phyloP scores from a whole-genome alignment of 2,797 vertebrate genomes.

The Helostoma temminkii region DNA sequence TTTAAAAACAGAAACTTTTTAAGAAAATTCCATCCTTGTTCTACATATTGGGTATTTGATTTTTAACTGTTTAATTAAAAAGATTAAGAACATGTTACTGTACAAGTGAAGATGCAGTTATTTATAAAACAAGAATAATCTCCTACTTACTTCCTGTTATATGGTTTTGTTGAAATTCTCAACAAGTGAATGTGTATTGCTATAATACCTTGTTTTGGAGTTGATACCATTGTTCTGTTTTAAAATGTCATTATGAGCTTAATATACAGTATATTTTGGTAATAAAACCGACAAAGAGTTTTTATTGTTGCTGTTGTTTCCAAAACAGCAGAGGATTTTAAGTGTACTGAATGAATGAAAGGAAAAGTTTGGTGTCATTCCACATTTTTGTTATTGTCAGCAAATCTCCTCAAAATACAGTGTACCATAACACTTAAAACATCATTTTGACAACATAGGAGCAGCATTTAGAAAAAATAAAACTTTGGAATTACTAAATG shows the following conservation, averaged over 20 bases:
- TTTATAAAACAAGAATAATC: background rate
- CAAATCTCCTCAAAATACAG: no score
- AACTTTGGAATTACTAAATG: no score
- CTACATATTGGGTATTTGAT: background rate
- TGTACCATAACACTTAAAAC: no score
- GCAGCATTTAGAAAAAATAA: no score
- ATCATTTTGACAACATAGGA: no score
- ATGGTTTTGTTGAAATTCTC: background rate
- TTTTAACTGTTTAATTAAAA: no score
- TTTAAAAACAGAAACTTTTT: background rate
- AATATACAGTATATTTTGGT: background rate
- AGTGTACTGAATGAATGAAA: background rate
- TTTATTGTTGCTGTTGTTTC: background rate
- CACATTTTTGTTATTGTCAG: no score
- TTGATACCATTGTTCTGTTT: background rate
- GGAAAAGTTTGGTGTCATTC: no score
- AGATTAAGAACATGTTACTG: no score
- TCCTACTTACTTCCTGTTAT: constrained; percentile 4
- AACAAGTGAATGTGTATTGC: background rate
- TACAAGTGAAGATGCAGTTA: background rate
- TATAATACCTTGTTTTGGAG: background rate
- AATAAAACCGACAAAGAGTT: constrained; percentile 20
- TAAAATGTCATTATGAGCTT: constrained; percentile 2
- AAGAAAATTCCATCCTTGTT: background rate
- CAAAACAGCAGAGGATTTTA: background rate